phyloP scores from a whole-genome alignment of 2,888 invertebrate genomes.

The Teleogryllus oceanicus region DNA sequence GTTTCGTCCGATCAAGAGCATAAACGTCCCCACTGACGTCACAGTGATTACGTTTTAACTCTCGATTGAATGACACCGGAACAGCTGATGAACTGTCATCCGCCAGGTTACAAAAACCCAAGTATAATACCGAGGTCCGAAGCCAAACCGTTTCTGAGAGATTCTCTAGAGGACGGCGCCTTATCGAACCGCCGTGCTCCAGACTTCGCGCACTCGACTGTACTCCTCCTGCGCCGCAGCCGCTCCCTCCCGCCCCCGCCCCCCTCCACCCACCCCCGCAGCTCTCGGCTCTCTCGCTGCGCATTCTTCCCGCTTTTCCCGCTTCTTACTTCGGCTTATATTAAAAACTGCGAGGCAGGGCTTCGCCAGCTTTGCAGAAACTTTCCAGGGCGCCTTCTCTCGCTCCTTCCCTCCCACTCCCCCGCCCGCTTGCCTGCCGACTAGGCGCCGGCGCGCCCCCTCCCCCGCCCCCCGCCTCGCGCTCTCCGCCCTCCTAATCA shows the following conservation, averaged over 20 bases:
- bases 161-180: no score
- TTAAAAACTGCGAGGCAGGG: conserved; percentile 32
- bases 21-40: no score
- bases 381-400: conserved; percentile 36
- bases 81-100: no score
- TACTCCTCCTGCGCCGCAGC: no score
- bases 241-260: background rate
- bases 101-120: no score
- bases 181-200: no score
- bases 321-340: conserved; percentile 26
- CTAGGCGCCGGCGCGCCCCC: conserved; percentile 40
- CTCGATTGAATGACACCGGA: no score
- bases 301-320: conserved; percentile 19
- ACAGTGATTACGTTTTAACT: no score
- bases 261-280: background rate
- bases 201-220: no score
- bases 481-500: conserved; percentile 35
- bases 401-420: conserved; percentile 39
- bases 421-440: conserved; percentile 12
- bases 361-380: conserved; percentile 8
- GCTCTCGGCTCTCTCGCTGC: conserved; percentile 11
- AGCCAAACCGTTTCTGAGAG: no score
- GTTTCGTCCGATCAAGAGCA: no score
- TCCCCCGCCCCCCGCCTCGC: conserved; percentile 24
- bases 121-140: no score